Evolutionary conservation across 2,888 invertebrate genomes (phyloP), one percentile per base, ranked within the genome.

Genomic region (Ornithoptera priamus): DNA sequence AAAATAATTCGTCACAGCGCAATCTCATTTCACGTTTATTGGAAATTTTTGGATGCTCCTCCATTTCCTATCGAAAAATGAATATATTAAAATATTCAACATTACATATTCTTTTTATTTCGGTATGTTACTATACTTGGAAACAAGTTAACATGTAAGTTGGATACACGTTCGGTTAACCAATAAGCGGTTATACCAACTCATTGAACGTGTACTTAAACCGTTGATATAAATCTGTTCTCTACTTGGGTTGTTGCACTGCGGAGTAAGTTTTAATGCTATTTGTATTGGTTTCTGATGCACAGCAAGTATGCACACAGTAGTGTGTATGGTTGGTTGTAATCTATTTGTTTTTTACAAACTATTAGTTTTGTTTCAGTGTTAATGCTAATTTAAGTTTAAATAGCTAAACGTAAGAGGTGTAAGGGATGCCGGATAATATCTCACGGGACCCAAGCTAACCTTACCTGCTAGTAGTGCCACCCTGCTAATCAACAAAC

Each of bases 131-230:
- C n/a, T 50, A 18, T 50, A n/a, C 8, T 53, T 53, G n/a, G 17
- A 59, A 63, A 59, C 50, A 68, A 68, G 58, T 58, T 20, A 59
- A 17, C 20, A 5, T n/a, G 59, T 18, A 24, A 50, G 30, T 59
- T 63, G 30, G 57, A 69, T 46, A 39, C 68, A 72, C 72, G 73
- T 75, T 73, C 74, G 75, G 72, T 75, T 72, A 72, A 73, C 75
- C 79, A 80, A 78, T 85, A 84, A 85, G 83, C 84, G 84, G 84
- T 86, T 80, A 85, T 84, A 84, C 77, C 73, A 78, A 80, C 81
- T 84, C 86, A 85, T 87, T 83, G 82, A 83, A 76, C 80, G 80
- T 78, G 78, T 82, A 79, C 79, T 81, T 80, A 77, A 67, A 22
- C 66, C 60, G 69, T 56, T 63, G 67, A 69, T 65, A 71, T 65